Evolutionary conservation across 2,888 invertebrate species (phyloP).

Genomic region (Erannis defoliaria): DNA sequence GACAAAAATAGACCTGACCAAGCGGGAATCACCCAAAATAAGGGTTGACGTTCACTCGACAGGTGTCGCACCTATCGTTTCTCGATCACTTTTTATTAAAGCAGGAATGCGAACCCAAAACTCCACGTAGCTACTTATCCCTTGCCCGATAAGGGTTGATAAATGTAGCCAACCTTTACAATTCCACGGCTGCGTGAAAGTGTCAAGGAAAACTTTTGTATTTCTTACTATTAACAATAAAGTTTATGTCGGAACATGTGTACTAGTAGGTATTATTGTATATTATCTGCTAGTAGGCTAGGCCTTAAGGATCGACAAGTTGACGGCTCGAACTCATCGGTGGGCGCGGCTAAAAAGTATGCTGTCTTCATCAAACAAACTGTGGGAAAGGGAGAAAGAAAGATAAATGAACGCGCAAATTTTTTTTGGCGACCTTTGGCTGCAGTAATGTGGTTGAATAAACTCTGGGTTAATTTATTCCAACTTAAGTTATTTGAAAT

Average conservation of each 20-base stretch:
- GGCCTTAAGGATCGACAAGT: too few relatives aligned
- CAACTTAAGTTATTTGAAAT: too few relatives aligned
- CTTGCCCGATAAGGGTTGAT: slow-evolving; percentile 43
- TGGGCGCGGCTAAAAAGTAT: too few relatives aligned
- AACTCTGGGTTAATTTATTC: too few relatives aligned
- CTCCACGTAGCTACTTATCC: slow-evolving; percentile 44
- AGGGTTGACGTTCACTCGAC: slow-evolving; percentile 48
- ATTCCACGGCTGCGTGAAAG: slow-evolving; percentile 15
- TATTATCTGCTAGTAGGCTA: too few relatives aligned
- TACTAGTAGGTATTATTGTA: too few relatives aligned
- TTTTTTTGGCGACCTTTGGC: too few relatives aligned
- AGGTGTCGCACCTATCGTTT: slow-evolving; percentile 54
- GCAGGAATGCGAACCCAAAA: slow-evolving; percentile 45
- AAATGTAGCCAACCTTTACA: slow-evolving; percentile 39
- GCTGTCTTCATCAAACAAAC: too few relatives aligned
- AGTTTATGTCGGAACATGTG: neutral
- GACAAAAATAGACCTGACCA: slow-evolving; percentile 23
- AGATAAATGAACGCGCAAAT: too few relatives aligned
- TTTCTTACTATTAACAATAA: slow-evolving; percentile 1
- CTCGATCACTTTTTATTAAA: slow-evolving; percentile 58
- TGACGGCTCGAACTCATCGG: too few relatives aligned
- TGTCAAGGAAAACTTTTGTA: slow-evolving; percentile 25
- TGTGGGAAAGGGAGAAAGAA: too few relatives aligned
- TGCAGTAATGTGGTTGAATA: too few relatives aligned
- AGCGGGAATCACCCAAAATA: slow-evolving; percentile 28